These are phyloP conservation scores for Vipera ursinii DNA, from an alignment of 2,797 vertebrate species.

Conservation along the genomic window DNA sequence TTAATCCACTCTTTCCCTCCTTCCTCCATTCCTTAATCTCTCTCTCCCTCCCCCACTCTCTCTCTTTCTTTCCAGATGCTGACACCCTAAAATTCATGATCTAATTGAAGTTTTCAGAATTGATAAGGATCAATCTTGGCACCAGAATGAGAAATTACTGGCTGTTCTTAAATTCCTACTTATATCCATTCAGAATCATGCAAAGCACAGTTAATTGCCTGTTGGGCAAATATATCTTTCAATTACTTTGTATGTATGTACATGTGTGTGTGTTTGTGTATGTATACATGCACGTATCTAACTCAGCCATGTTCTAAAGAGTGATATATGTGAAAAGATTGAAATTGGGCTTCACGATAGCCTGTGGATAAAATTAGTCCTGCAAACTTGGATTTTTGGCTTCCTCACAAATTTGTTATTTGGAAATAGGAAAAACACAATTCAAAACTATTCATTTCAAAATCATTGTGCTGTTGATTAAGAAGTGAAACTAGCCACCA, in stretches of 20 bases:
- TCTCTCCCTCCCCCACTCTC: background rate
- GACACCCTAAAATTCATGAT: slow-evolving; percentile 3
- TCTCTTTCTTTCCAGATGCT: background rate
- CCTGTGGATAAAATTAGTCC: background rate
- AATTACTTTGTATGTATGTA: background rate
- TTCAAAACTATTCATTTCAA: background rate
- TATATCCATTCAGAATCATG: slow-evolving; percentile 22
- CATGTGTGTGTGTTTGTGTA: background rate
- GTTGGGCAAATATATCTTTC: rapidly evolving
- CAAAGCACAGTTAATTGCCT: background rate
- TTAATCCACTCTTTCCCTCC: background rate
- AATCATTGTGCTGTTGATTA: background rate
- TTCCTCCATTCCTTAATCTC: background rate
- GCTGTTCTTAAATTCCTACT: slow-evolving; percentile 27
- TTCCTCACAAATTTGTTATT: background rate
- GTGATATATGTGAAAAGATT: background rate
- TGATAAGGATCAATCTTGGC: slow-evolving; percentile 21
- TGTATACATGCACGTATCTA: background rate
- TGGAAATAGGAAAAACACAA: background rate
- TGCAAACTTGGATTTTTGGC: background rate
- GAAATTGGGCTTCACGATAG: background rate
- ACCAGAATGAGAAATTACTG: slow-evolving; percentile 3
- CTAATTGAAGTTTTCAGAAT: slow-evolving; percentile 14
- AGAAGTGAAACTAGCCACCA: background rate
- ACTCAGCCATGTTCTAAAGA: background rate